phyloP scores from a whole-genome alignment of 2,113 vertebrate genomes.

The Bubo blakistoni region DNA sequence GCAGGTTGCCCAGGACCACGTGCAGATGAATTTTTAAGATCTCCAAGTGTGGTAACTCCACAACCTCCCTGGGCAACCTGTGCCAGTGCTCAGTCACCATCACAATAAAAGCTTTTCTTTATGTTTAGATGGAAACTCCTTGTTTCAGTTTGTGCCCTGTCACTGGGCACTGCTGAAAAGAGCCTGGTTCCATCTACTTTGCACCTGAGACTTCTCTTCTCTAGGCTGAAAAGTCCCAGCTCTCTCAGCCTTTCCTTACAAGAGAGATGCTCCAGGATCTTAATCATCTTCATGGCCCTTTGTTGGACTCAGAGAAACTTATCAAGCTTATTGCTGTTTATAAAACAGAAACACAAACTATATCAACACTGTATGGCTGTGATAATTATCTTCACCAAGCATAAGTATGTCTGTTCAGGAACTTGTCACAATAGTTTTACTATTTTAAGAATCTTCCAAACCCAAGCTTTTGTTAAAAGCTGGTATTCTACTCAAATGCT shows the following conservation, averaged over 20 bases:
- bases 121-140: neutral
- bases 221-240: neutral
- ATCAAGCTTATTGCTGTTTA: neutral
- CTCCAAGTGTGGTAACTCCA: neutral
- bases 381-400: neutral
- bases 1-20: neutral
- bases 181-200: neutral
- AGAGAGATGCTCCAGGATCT: neutral
- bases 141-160: neutral
- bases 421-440: neutral
- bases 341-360: neutral
- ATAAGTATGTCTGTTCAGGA: neutral
- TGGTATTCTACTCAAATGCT: neutral
- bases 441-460: neutral
- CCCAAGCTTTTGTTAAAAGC: rapidly evolving
- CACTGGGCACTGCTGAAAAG: neutral
- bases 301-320: neutral
- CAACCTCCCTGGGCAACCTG: neutral
- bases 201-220: neutral
- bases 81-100: neutral
- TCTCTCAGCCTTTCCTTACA: neutral
- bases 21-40: neutral
- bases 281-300: neutral
- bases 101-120: neutral
- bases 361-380: neutral